Evolutionary conservation across 2,888 invertebrate species (phyloP), one percentile per base, ranked within the genome.

Genomic region (Aphelenchoides bicaudatus): DNA sequence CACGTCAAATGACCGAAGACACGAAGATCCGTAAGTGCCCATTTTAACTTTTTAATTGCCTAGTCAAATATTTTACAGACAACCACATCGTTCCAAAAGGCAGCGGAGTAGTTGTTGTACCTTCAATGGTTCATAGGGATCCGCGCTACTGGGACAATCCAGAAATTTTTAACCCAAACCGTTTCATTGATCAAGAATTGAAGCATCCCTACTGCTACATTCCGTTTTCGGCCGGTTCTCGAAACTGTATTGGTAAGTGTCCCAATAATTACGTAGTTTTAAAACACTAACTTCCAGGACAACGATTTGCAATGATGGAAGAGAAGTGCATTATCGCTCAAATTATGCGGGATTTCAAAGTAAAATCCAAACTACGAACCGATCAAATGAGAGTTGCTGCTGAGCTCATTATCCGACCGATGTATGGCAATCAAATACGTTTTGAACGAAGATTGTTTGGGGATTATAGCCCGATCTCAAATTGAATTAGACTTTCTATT

Each of bases 151-250:
- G 76, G 66, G 30, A 38, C 16, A 48, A 65, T 47, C 65, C 65
- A 5, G 65, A 37, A 52, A 72, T 62, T 25, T 82, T 81, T 69
- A 74, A 81, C 53, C 82, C 82, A 0, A 81, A 82, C 38, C 65
- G 82, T 54, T 82, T 83, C 66, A 62, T 80, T 31, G 75, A 75
- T 23, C 79, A 79, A 16, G 80, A 80, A 10, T 31, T 69, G n/a
- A 69, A 70, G 56, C 81, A 82, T 68, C 79, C 82, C 1, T 82
- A 75, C 68, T 74, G 80, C 16, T 82, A 80, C 69, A 78, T 83
- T 29, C 82, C 82, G 1, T 82, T 82, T 71, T 82, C 82, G 6
- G 82, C 82, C 27, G 82, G 82, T 3, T 73, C 79, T 2, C 67
- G 82, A 39, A 82, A 82, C 70, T 82, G 82, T 67, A 82, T 82